These are phyloP conservation scores for Lampris megalopsis DNA, from an alignment of 2,113 vertebrate genomes.

Conservation along the genomic window DNA sequence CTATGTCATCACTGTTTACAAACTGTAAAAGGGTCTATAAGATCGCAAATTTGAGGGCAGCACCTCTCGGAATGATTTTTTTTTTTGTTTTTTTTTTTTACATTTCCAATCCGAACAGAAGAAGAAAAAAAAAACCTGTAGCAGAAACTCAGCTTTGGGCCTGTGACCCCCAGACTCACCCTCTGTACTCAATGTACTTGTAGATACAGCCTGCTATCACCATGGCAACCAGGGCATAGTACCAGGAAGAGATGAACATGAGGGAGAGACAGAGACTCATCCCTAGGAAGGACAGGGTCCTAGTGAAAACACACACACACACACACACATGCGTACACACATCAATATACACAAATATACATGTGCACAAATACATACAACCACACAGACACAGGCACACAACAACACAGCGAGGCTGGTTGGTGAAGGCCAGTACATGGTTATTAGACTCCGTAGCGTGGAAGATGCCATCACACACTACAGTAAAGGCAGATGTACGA, in stretches of 20 bases:
- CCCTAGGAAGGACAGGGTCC: slow-evolving; percentile 94
- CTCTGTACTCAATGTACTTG: slow-evolving; percentile 98
- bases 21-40: too few relatives aligned
- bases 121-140: too few relatives aligned
- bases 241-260: slow-evolving; percentile 98
- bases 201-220: slow-evolving; percentile 95
- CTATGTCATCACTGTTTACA: too few relatives aligned
- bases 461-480: too few relatives aligned
- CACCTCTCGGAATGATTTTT: too few relatives aligned
- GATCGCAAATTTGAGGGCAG: too few relatives aligned
- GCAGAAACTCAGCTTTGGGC: background rate
- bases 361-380: background rate
- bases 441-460: too few relatives aligned
- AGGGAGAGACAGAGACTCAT: slow-evolving; percentile 96
- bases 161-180: slow-evolving; percentile 81
- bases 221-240: slow-evolving; percentile 92
- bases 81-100: too few relatives aligned
- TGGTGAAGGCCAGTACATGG: too few relatives aligned
- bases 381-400: background rate
- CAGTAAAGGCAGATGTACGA: too few relatives aligned
- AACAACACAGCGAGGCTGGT: background rate
- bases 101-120: too few relatives aligned
- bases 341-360: slow-evolving; percentile 9
- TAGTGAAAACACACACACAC: slow-evolving; percentile 67
- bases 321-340: slow-evolving; percentile 1